phyloP scores from a whole-genome alignment of 2,113 vertebrate genomes.

The Cinclus cinclus region DNA sequence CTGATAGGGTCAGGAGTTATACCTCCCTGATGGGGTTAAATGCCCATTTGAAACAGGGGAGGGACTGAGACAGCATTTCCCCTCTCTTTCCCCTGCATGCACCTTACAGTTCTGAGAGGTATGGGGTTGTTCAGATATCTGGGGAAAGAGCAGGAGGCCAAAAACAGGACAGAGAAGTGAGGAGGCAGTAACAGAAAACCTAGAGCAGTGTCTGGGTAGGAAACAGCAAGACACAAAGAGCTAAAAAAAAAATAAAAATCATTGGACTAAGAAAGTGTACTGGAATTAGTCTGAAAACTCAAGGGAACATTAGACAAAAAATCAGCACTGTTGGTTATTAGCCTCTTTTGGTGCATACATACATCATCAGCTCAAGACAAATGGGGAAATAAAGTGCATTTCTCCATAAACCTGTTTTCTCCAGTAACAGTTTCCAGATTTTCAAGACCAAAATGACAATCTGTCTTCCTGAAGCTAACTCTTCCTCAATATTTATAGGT shows the following conservation, averaged over 20 bases:
- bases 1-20: neutral
- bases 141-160: neutral
- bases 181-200: neutral
- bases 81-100: neutral
- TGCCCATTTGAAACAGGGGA: neutral
- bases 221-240: neutral
- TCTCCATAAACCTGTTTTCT: neutral
- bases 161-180: neutral
- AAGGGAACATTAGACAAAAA: neutral
- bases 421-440: constrained; percentile 37
- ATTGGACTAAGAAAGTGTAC: neutral
- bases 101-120: neutral
- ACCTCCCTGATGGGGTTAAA: neutral
- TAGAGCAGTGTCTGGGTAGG: neutral
- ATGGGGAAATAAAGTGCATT: neutral
- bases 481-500: neutral
- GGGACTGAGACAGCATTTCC: neutral
- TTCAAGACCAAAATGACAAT: neutral
- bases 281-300: neutral
- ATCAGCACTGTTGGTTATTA: neutral
- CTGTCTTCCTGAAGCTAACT: constrained; percentile 12
- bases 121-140: neutral
- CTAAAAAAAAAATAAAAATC: neutral
- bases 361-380: neutral
- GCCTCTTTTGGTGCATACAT: neutral